These are phyloP conservation scores for Apostichopus leukothele DNA, from an alignment of 53 echinoderm and acorn worm genomes.

Conservation along the genomic window DNA sequence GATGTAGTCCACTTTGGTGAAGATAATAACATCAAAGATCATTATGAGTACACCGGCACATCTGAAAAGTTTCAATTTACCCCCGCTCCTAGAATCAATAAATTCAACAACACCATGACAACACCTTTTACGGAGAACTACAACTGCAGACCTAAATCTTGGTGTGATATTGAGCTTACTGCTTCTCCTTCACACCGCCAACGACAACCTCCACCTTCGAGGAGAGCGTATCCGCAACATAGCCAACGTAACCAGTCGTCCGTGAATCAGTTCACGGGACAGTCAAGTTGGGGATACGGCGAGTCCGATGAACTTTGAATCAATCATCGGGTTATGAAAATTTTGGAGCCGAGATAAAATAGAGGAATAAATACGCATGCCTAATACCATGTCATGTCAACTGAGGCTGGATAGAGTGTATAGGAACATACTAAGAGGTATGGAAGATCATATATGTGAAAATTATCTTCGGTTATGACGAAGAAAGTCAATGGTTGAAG, in stretches of 20 bases:
- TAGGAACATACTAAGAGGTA: too few species aligned
- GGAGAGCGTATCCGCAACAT: not conserved
- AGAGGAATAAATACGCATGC: not conserved
- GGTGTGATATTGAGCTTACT: constrained; percentile 37
- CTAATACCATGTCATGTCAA: too few species aligned
- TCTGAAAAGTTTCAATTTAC: constrained; percentile 17
- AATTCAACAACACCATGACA: constrained; percentile 13
- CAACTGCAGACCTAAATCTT: constrained; percentile 46
- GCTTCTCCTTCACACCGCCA: not conserved
- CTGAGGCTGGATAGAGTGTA: too few species aligned
- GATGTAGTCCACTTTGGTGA: constrained; percentile 6
- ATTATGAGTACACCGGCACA: constrained; percentile 33
- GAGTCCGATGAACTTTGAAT: constrained; percentile 41
- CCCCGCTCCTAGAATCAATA: constrained; percentile 43
- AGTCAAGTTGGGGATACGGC: constrained; percentile 32
- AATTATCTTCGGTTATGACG: too few species aligned
- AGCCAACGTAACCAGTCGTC: constrained; percentile 42
- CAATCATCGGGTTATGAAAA: not conserved
- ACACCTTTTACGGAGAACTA: constrained; percentile 11
- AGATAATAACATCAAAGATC: constrained; percentile 31
- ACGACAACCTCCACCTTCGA: not conserved
- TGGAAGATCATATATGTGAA: too few species aligned
- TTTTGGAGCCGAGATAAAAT: not conserved
- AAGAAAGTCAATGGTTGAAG: too few species aligned
- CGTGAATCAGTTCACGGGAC: constrained; percentile 43